phyloP scores from a whole-genome alignment of 2,797 vertebrate species.

The Enteromius mattozi region DNA sequence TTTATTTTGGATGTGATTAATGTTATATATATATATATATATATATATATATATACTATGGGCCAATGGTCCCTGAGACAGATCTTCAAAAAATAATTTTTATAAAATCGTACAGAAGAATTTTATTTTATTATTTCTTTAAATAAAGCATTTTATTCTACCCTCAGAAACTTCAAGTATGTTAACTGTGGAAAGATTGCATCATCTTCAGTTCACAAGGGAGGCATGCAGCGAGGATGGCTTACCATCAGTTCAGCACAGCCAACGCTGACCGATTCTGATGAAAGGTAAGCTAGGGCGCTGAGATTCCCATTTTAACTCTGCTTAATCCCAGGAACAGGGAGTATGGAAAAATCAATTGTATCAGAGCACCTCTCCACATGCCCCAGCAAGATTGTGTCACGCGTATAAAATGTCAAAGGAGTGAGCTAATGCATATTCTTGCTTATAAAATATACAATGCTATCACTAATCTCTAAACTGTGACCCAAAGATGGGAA shows the following conservation, averaged over 20 bases:
- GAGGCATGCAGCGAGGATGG: conserved; percentile 83
- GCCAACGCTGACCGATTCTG: conserved; percentile 87
- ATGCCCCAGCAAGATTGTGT: not conserved
- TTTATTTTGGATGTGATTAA: too few species aligned
- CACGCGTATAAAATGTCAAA: conserved; percentile 4
- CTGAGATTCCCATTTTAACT: conserved; percentile 24
- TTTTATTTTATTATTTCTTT: too few species aligned
- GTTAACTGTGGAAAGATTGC: conserved; percentile 47
- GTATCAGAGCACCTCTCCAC: conserved; percentile 6
- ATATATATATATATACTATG: too few species aligned
- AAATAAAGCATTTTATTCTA: conserved; percentile 10
- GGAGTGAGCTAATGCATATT: not conserved
- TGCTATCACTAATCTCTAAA: not conserved
- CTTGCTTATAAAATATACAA: not conserved
- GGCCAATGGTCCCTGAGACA: too few species aligned
- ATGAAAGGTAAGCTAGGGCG: conserved; percentile 80
- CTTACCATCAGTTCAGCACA: conserved; percentile 87
- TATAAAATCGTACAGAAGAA: not conserved
- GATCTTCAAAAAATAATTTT: not conserved
- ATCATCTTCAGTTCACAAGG: conserved; percentile 88
- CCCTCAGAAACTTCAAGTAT: not conserved
- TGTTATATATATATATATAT: too few species aligned
- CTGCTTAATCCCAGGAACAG: not conserved
- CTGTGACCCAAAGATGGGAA: not conserved
- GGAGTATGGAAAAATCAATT: conserved; percentile 37